Conservation (phyloP, 2,797 vertebrate genomes). For the Acrocephalus scirpaceus region DNA sequence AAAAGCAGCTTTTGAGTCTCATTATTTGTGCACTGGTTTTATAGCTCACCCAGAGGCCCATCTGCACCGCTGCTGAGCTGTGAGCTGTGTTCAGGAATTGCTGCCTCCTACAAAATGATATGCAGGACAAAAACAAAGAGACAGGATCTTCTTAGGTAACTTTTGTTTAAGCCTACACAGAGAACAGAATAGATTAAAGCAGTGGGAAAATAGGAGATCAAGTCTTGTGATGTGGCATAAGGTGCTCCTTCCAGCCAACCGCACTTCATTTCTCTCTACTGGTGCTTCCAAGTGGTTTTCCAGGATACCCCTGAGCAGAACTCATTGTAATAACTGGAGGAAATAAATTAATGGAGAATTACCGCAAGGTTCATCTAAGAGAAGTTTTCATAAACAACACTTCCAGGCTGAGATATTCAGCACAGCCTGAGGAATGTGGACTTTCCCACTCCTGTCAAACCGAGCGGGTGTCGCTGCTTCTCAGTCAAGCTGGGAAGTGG, state of each 20-base stretch:
- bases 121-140: slow-evolving; percentile 61
- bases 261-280: slow-evolving; percentile 44
- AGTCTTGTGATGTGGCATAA: slow-evolving; percentile 54
- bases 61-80: neutral
- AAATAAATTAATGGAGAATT: slow-evolving; percentile 70
- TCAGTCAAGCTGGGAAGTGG: slow-evolving; percentile 26
- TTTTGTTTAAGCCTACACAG: slow-evolving; percentile 63
- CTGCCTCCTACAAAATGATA: slow-evolving; percentile 29
- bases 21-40: neutral
- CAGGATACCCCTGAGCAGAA: slow-evolving; percentile 66
- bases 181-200: slow-evolving; percentile 66
- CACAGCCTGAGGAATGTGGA: slow-evolving; percentile 57
- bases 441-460: slow-evolving; percentile 31
- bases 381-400: slow-evolving; percentile 66
- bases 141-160: slow-evolving; percentile 58
- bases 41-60: slow-evolving; percentile 4
- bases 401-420: slow-evolving; percentile 68
- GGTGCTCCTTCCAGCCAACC: slow-evolving; percentile 58
- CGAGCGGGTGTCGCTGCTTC: neutral
- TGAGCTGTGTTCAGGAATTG: neutral
- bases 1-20: slow-evolving; percentile 15
- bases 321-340: slow-evolving; percentile 72
- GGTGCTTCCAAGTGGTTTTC: slow-evolving; percentile 64
- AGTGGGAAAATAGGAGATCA: slow-evolving; percentile 60
- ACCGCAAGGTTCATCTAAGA: slow-evolving; percentile 64